A percentile compares a stretch with the other conserved stretches of the same genome.
Conservation (phyloP, 2,113 vertebrate species). For the Rhadina sibilatrix region DNA sequence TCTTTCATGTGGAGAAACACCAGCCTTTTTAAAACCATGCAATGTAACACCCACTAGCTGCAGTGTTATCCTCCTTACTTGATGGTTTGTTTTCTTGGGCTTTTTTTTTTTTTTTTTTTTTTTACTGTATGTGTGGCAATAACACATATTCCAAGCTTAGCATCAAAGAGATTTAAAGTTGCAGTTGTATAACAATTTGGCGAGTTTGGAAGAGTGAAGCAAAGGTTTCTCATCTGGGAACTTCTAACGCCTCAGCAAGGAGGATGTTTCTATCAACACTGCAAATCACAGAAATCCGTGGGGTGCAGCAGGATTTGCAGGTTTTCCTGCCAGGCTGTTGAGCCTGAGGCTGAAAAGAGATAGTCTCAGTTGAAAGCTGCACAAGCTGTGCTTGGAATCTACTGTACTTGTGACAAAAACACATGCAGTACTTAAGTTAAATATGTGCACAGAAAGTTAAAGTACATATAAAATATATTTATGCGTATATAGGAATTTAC, state of each 20-base stretch:
- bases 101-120: not conserved
- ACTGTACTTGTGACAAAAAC: not conserved
- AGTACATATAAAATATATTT: not conserved
- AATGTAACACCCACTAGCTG: not conserved
- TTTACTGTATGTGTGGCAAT: not conserved
- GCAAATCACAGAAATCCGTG: not conserved
- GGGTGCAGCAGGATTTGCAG: constrained; percentile 29
- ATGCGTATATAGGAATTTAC: not conserved
- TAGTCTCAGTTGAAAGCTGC: not conserved
- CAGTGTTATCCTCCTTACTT: not conserved
- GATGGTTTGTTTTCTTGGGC: not conserved
- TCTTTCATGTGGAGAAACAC: not conserved
- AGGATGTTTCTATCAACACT: not conserved
- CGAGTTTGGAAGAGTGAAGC: not conserved
- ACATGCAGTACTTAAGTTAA: not conserved
- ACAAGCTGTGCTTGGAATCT: not conserved
- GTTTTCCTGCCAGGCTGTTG: constrained; percentile 25
- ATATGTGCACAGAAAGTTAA: not conserved
- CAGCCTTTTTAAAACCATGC: not conserved
- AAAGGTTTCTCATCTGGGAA: constrained; percentile 20
- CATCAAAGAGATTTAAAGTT: not conserved
- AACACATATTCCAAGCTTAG: not conserved
- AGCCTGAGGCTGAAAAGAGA: constrained; percentile 16
- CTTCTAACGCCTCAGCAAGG: not conserved
- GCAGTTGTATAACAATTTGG: not conserved